phyloP scores from a whole-genome alignment of 1,140 invertebrate genomes.

The Lerema accius region DNA sequence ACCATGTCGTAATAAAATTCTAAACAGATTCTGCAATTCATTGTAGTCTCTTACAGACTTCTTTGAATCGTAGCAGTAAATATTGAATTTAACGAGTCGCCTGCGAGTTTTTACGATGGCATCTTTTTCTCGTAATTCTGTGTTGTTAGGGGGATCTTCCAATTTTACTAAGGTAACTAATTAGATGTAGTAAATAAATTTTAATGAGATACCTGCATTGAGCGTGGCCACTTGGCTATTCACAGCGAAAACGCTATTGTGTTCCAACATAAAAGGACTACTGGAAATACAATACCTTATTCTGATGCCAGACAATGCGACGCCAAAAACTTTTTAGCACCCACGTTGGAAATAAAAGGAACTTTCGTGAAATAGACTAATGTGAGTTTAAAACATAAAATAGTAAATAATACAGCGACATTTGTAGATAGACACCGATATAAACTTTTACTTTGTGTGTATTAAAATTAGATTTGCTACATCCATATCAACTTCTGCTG shows the following conservation, averaged over 20 bases:
- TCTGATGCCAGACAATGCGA: slow-evolving; percentile 22
- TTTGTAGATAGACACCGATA: too few species aligned
- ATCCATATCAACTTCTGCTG: too few species aligned
- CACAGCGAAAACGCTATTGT: slow-evolving; percentile 14
- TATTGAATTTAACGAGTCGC: not conserved
- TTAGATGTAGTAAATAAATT: not conserved
- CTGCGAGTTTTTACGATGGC: not conserved
- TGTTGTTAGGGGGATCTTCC: not conserved
- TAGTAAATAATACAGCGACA: not conserved
- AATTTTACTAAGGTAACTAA: not conserved
- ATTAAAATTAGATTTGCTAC: too few species aligned
- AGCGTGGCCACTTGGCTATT: not conserved
- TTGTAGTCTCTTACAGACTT: not conserved
- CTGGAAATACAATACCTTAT: slow-evolving; percentile 15
- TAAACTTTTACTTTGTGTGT: too few species aligned
- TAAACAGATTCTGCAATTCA: not conserved
- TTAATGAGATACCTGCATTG: slow-evolving; percentile 1
- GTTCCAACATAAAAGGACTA: slow-evolving; percentile 2
- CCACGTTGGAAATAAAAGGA: not conserved
- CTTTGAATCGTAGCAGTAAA: not conserved
- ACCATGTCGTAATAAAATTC: not conserved
- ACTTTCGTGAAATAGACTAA: not conserved
- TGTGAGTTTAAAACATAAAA: not conserved
- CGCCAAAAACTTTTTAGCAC: slow-evolving; percentile 18
- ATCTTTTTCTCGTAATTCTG: not conserved